These are phyloP conservation scores for Peromyscus eremicus DNA, from an alignment of 2,797 vertebrate species.

Conservation along the genomic window DNA sequence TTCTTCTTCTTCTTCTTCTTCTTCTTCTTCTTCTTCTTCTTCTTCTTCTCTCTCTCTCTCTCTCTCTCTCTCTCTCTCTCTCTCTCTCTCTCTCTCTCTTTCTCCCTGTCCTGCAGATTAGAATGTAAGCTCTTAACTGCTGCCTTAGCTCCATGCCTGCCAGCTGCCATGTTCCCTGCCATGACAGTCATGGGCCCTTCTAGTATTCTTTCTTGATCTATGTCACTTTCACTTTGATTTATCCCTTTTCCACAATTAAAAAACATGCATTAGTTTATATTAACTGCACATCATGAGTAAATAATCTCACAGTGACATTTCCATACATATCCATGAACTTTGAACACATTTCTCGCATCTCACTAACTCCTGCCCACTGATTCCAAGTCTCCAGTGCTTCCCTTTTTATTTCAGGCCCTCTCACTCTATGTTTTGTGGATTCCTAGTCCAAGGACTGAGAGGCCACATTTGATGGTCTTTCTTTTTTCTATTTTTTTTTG, in stretches of 20 bases:
- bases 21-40: too few species aligned
- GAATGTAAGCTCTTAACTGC: neutral
- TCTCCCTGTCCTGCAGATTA: neutral
- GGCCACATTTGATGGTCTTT: neutral
- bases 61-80: too few species aligned
- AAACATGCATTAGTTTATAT: too few species aligned
- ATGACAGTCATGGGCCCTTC: neutral
- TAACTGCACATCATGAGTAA: neutral
- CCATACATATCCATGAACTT: neutral
- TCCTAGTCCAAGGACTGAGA: neutral
- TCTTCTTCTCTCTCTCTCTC: too few species aligned
- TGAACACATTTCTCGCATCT: neutral
- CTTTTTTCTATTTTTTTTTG: too few species aligned
- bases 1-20: too few species aligned
- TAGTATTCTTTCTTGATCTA: neutral
- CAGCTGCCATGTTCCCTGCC: neutral
- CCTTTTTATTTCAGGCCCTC: neutral
- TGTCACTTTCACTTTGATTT: neutral
- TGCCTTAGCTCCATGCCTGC: neutral
- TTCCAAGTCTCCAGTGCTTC: neutral
- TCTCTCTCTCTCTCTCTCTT: too few species aligned
- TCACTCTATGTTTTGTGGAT: neutral
- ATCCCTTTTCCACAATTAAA: too few species aligned
- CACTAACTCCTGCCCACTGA: rapidly evolving
- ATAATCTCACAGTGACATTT: neutral